phyloP scores from a whole-genome alignment of 2,888 invertebrate species.

The Gari tellinella region DNA sequence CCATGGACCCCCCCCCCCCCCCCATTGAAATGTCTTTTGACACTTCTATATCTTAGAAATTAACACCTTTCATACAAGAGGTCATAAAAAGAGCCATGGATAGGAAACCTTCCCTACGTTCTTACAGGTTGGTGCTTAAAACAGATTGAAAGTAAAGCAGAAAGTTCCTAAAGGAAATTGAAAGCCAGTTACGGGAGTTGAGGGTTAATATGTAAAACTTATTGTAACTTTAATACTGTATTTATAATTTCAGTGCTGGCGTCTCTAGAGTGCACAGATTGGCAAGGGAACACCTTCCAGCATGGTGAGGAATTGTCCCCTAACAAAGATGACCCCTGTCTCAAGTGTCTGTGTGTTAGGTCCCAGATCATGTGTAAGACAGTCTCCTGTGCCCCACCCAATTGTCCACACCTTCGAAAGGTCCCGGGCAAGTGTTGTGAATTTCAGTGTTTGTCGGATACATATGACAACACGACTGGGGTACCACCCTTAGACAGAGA shows the following conservation, averaged over 20 bases:
- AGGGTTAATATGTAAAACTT: no score
- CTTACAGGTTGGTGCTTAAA: no score
- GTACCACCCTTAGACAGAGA: slow-evolving; percentile 20
- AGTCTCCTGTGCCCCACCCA: slow-evolving; percentile 94
- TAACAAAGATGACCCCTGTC: slow-evolving; percentile 89
- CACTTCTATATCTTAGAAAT: no score
- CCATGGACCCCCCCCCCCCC: no score
- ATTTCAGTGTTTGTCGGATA: slow-evolving; percentile 91
- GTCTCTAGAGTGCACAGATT: slow-evolving; percentile 72
- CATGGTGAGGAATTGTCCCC: slow-evolving; percentile 81
- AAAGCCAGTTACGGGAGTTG: no score
- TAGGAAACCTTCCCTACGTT: no score
- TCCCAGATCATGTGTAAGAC: slow-evolving; percentile 93
- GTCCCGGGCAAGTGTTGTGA: slow-evolving; percentile 89
- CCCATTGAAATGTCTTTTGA: no score
- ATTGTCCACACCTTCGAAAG: slow-evolving; percentile 82
- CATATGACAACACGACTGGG: slow-evolving; percentile 37
- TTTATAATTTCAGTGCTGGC: slow-evolving; percentile 54
- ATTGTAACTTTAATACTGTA: slow-evolving; percentile 10
- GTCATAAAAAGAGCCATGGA: no score
- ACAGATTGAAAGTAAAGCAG: no score
- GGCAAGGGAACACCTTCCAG: slow-evolving; percentile 76
- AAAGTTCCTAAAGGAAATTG: no score
- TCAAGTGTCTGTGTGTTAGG: slow-evolving; percentile 94
- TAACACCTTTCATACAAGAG: no score